Conservation (phyloP, 2,888 invertebrate genomes). For the Asteroscopus sphinx region DNA sequence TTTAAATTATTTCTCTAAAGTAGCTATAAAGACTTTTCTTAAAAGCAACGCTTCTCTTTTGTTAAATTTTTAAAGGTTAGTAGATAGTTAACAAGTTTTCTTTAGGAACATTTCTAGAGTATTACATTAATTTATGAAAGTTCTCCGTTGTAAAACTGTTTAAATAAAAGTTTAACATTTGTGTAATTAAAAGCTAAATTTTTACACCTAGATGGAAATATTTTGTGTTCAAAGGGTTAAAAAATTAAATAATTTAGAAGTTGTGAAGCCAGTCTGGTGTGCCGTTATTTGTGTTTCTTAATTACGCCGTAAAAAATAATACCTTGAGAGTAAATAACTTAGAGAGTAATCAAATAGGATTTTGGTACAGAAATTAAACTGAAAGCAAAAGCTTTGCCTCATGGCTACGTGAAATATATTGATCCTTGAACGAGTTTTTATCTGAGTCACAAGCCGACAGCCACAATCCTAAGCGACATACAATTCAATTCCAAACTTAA, state of each 20-base stretch:
- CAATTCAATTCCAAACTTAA: slow-evolving; percentile 56
- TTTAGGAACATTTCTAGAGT: slow-evolving; percentile 21
- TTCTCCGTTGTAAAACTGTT: slow-evolving; percentile 48
- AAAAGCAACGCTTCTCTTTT: slow-evolving; percentile 12
- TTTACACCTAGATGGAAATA: slow-evolving; percentile 38
- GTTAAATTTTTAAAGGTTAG: slow-evolving; percentile 33
- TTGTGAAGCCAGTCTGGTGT: slow-evolving; percentile 31
- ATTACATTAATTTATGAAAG: slow-evolving; percentile 34
- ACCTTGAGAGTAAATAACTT: slow-evolving; percentile 19
- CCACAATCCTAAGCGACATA: slow-evolving; percentile 24
- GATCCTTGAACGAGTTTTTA: slow-evolving; percentile 14
- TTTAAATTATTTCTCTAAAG: slow-evolving; percentile 2
- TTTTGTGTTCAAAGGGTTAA: slow-evolving; percentile 39
- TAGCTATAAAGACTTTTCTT: slow-evolving; percentile 7
- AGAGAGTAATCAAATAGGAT: slow-evolving; percentile 4
- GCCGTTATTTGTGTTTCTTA: slow-evolving; percentile 48
- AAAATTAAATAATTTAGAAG: slow-evolving; percentile 49
- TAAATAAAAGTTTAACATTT: slow-evolving; percentile 40
- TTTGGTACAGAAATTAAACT: slow-evolving; percentile 6
- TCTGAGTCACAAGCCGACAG: slow-evolving; percentile 11
- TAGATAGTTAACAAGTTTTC: slow-evolving; percentile 43
- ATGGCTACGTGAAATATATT: slow-evolving; percentile 12
- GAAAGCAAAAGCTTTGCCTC: slow-evolving; percentile 1
- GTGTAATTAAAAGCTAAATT: slow-evolving; percentile 37
- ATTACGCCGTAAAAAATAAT: slow-evolving; percentile 43